Percentiles rank a stretch among this genome's conserved stretches.
phyloP scores from a whole-genome alignment of 1,140 invertebrate genomes.

The Anoplophora glabripennis region DNA sequence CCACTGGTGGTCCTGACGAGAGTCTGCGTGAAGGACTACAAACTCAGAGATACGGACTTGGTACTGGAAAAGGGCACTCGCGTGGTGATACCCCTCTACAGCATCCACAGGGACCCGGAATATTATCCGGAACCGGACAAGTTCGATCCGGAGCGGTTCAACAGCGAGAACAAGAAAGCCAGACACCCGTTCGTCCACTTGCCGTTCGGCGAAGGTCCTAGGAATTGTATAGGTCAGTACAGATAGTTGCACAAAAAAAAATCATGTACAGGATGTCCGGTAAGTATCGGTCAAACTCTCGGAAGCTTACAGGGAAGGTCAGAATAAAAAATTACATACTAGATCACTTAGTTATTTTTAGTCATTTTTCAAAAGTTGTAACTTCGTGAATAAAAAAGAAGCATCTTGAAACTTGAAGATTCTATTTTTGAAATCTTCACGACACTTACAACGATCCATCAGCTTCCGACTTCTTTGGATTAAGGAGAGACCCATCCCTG shows the following conservation, averaged over 20 bases:
- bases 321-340: no score
- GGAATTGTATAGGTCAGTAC: conserved; percentile 14
- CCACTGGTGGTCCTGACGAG: neutral
- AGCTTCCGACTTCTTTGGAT: no score
- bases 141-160: conserved; percentile 9
- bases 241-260: neutral
- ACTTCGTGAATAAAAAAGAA: no score
- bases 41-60: neutral
- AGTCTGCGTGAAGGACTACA: conserved; percentile 10
- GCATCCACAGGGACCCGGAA: conserved; percentile 7
- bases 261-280: no score
- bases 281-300: no score
- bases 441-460: no score
- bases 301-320: neutral
- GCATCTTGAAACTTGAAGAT: no score
- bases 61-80: neutral
- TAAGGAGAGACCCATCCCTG: no score
- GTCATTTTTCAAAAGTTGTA: no score
- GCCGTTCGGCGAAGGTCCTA: conserved; percentile 15
- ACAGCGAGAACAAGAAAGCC: neutral
- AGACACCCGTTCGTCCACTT: neutral
- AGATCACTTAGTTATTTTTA: no score
- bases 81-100: conserved; percentile 3
- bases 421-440: no score
- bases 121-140: conserved; percentile 11